Percentiles rank a stretch among this genome's conserved stretches.
phyloP scores from a whole-genome alignment of 2,113 vertebrate species.

The Aplodontia rufa region DNA sequence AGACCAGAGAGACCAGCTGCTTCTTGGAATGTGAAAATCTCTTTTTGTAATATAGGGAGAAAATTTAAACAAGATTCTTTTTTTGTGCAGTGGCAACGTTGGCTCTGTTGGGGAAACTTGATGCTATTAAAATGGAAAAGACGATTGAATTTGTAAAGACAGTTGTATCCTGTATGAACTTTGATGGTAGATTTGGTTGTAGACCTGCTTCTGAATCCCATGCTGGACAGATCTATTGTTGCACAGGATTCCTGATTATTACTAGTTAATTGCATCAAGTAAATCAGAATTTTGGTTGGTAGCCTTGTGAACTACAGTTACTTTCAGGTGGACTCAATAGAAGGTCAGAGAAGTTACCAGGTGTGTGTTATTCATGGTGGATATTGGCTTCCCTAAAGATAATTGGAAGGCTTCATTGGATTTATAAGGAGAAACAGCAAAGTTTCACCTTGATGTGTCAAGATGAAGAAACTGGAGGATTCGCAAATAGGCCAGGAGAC shows the following conservation, averaged over 20 bases:
- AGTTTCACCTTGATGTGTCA: conserved; percentile 97
- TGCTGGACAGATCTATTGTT: conserved; percentile 99
- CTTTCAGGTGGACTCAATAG: conserved; percentile 98
- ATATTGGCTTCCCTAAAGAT: conserved; percentile 97
- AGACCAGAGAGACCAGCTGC: conserved; percentile 78
- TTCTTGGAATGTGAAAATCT: conserved; percentile 79
- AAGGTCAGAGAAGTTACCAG: conserved; percentile 97
- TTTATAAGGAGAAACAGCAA: conserved; percentile 93
- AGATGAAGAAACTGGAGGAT: conserved; percentile 98
- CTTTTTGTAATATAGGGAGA: conserved; percentile 80
- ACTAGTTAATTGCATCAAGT: conserved; percentile 97
- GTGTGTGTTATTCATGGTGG: conserved; percentile 99
- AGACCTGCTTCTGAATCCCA: conserved; percentile 98
- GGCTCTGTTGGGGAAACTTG: conserved; percentile 93
- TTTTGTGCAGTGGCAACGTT: conserved; percentile 98
- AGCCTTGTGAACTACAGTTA: conserved; percentile 98
- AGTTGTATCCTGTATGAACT: conserved; percentile 99
- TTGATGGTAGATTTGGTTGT: conserved; percentile 98
- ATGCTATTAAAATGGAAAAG: conserved; percentile 92
- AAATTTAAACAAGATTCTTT: conserved; percentile 98
- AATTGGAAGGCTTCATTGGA: conserved; percentile 96
- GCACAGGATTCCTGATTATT: conserved; percentile 97
- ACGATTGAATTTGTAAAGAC: conserved; percentile 95
- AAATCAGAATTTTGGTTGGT: conserved; percentile 99
- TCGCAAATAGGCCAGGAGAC: conserved; percentile 97